Conservation (phyloP, 2,888 invertebrate species). For the Eilema sororculum region DNA sequence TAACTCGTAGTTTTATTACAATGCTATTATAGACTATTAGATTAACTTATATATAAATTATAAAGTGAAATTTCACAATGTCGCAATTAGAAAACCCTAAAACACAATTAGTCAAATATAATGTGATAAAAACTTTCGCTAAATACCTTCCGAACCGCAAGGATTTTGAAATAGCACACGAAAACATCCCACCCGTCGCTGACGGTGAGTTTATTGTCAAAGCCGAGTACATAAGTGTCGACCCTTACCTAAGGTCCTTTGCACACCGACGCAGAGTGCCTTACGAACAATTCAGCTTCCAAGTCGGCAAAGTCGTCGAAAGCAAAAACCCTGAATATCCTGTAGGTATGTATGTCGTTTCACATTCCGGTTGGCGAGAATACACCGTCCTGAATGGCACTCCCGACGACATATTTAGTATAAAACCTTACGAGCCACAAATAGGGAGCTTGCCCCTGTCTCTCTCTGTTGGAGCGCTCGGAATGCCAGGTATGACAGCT, state of each 20-base stretch:
- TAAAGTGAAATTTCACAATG: neutral
- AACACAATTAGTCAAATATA: constrained; percentile 51
- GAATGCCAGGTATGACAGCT: constrained; percentile 87
- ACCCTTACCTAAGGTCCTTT: constrained; percentile 88
- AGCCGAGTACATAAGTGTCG: constrained; percentile 88
- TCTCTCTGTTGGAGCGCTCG: constrained; percentile 86
- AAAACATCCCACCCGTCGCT: constrained; percentile 66
- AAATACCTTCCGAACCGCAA: constrained; percentile 65
- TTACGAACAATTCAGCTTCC: constrained; percentile 64
- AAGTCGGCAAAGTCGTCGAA: constrained; percentile 85
- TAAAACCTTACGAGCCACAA: constrained; percentile 73
- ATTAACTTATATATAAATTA: neutral
- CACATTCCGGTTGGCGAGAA: constrained; percentile 89
- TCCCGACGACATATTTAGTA: constrained; percentile 55
- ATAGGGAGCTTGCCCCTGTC: constrained; percentile 82
- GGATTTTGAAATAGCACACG: constrained; percentile 75
- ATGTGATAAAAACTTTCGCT: constrained; percentile 61
- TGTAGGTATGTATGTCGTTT: constrained; percentile 86
- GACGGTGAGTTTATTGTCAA: constrained; percentile 86
- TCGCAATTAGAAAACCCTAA: constrained; percentile 2
- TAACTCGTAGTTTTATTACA: constrained; percentile 10
- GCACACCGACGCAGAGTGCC: constrained; percentile 49
- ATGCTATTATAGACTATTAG: constrained; percentile 1
- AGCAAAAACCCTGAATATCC: constrained; percentile 88
- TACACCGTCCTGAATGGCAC: constrained; percentile 67